These are phyloP conservation scores for Lerema accius DNA, from an alignment of 1,140 invertebrate species.

Conservation along the genomic window DNA sequence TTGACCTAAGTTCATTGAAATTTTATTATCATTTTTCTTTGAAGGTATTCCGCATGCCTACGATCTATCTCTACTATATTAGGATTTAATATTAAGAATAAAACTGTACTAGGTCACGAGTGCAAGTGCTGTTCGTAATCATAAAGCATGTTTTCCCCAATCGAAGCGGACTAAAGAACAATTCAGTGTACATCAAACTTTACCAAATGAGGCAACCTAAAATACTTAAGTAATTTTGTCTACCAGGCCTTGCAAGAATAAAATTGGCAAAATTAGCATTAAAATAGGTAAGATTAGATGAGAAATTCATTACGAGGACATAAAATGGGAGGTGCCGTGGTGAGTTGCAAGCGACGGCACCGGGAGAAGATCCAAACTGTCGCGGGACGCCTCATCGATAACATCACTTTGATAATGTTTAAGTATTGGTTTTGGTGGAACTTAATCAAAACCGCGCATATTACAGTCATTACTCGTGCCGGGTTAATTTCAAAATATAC, in stretches of 20 bases:
- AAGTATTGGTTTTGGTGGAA: slow-evolving; percentile 76
- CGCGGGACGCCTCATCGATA: slow-evolving; percentile 42
- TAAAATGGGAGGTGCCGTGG: slow-evolving; percentile 53
- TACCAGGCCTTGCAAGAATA: slow-evolving; percentile 10
- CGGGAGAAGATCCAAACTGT: slow-evolving; percentile 36
- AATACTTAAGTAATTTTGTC: no score
- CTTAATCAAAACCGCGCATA: slow-evolving; percentile 72
- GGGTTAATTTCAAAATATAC: slow-evolving; percentile 77
- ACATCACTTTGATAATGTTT: slow-evolving; percentile 62
- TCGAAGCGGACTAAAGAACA: no score
- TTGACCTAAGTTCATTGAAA: no score
- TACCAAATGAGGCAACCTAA: neutral
- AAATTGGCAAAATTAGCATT: slow-evolving; percentile 31
- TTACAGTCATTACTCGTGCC: slow-evolving; percentile 66
- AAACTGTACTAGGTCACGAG: no score
- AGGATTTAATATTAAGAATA: no score
- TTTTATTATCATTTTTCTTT: no score
- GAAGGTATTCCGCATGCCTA: no score
- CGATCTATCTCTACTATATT: no score
- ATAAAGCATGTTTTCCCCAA: no score
- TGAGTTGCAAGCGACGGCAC: slow-evolving; percentile 15
- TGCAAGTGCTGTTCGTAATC: no score
- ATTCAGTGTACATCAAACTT: neutral
- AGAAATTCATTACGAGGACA: slow-evolving; percentile 50
- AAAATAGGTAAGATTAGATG: slow-evolving; percentile 44